Evolutionary conservation across 2,888 invertebrate species (phyloP), one percentile per base, ranked within the genome.

Genomic region (Microplitis manilae): DNA sequence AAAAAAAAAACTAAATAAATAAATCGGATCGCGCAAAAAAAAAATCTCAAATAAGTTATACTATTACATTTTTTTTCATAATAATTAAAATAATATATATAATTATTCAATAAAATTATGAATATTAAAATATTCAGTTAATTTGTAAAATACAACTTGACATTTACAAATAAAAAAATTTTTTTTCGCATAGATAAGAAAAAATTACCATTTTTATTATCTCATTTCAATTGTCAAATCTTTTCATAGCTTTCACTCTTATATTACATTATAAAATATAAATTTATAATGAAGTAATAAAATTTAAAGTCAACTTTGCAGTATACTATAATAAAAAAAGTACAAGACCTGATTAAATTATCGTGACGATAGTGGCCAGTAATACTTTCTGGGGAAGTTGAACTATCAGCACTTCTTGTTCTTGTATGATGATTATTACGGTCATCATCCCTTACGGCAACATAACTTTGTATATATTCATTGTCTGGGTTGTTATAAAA

Each of bases 311-410:
- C 4, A 30, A 30, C 30, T 30, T 4, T 30, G 30, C 2, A 30
- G 30, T 30, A 30, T 30, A 30, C 2, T 30, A 30, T 30, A 30
- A 30, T 30, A 30, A 30, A 30, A 30, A 30, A 30, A 30, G 4
- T 30, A 30, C 4, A 30, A 39, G 73, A 86, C 86, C 86, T 85
- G 81, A 84, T 80, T 41, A 83, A 81, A 74, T 80, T 77, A 68
- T 87, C 86, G 65, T 85, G 84, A 40, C 83, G 85, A 83, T 85
- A 87, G 72, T 84, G 84, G 67, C 82, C 79, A 39, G 85, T 78
- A 70, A 79, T 75, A 75, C 82, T 83, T 67, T 77, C 84, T 8
- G 81, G 80, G 8, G 86, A 85, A 75, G 86, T 81, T 70, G 86
- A 84, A 76, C 84, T 83, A 76, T 86, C 86, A 50, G 81, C 84